Evolutionary conservation across 2,888 invertebrate genomes (phyloP).

Genomic region (Polylopha cassiicola): DNA sequence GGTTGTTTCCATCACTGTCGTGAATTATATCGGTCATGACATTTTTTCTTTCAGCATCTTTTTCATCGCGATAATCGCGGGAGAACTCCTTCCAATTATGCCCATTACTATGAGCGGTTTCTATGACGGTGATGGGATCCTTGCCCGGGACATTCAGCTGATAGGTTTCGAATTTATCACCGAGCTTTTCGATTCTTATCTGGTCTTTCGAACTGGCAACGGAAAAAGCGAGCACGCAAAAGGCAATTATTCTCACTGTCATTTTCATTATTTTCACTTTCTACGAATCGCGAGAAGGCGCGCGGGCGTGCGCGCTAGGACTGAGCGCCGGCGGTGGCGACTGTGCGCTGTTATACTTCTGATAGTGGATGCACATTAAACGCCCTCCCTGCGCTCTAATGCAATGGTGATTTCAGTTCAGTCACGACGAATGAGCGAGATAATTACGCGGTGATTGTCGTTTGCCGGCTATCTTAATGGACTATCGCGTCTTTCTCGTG

Average conservation of each 20-base stretch:
- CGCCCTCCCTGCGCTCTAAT: constrained; percentile 68
- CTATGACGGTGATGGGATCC: constrained; percentile 76
- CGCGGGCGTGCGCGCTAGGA: constrained; percentile 56
- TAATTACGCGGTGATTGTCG: constrained; percentile 71
- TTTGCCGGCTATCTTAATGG: constrained; percentile 67
- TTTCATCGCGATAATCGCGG: constrained; percentile 35
- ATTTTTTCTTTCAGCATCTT: constrained; percentile 57
- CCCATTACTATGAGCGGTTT: constrained; percentile 49
- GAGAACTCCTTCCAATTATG: constrained; percentile 42
- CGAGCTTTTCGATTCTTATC: constrained; percentile 53
- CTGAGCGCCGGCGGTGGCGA: constrained; percentile 57
- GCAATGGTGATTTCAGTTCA: constrained; percentile 66
- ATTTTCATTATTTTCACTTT: constrained; percentile 72
- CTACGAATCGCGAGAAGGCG: constrained; percentile 54
- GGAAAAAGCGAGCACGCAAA: constrained; percentile 48
- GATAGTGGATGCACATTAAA: constrained; percentile 66
- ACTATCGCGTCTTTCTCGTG: constrained; percentile 65
- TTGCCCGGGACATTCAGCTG: constrained; percentile 76
- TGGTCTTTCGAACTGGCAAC: constrained; percentile 48
- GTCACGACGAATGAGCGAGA: constrained; percentile 73
- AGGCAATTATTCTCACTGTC: constrained; percentile 56
- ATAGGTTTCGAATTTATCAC: constrained; percentile 66
- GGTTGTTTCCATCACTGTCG: constrained; percentile 50
- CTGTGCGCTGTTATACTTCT: constrained; percentile 69
- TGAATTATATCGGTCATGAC: constrained; percentile 65